phyloP scores from a whole-genome alignment of 2,888 invertebrate species.

The Drosophila gaucha region DNA sequence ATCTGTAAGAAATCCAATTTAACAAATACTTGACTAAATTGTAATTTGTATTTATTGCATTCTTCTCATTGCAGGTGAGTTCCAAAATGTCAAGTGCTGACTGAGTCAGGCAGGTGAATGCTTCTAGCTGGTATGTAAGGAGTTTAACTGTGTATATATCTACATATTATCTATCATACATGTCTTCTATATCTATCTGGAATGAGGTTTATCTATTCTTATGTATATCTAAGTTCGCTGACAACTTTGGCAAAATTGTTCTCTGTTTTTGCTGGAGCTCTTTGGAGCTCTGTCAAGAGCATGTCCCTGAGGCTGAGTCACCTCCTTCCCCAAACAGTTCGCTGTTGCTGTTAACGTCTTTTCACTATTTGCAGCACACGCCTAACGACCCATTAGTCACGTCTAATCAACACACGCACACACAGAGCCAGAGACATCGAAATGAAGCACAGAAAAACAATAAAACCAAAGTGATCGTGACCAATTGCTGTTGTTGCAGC shows the following conservation, averaged over 20 bases:
- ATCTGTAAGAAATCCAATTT: slow-evolving; percentile 24
- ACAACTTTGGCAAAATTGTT: not conserved
- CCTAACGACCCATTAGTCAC: slow-evolving; percentile 73
- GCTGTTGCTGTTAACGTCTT: slow-evolving; percentile 28
- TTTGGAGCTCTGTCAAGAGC: slow-evolving; percentile 52
- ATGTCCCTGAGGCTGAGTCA: slow-evolving; percentile 31
- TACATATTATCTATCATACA: not conserved
- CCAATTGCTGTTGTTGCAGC: slow-evolving; percentile 60
- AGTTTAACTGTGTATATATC: not conserved
- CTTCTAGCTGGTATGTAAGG: not conserved
- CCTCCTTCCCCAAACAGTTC: not conserved
- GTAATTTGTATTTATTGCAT: slow-evolving; percentile 34
- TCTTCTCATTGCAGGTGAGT: slow-evolving; percentile 70
- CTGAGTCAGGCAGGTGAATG: not conserved
- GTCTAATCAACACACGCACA: slow-evolving; percentile 66
- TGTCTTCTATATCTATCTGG: not conserved
- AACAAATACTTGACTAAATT: slow-evolving; percentile 39
- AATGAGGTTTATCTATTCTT: not conserved
- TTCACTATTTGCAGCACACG: slow-evolving; percentile 42
- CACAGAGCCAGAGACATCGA: slow-evolving; percentile 17
- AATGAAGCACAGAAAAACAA: slow-evolving; percentile 51
- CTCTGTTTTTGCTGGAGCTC: not conserved
- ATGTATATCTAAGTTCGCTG: not conserved
- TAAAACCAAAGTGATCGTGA: slow-evolving; percentile 74
- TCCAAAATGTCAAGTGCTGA: slow-evolving; percentile 14